A percentile compares a stretch with the other conserved stretches of the same genome.
Evolutionary conservation across 2,113 vertebrate genomes (phyloP).

Genomic region (Centropus unirufus): DNA sequence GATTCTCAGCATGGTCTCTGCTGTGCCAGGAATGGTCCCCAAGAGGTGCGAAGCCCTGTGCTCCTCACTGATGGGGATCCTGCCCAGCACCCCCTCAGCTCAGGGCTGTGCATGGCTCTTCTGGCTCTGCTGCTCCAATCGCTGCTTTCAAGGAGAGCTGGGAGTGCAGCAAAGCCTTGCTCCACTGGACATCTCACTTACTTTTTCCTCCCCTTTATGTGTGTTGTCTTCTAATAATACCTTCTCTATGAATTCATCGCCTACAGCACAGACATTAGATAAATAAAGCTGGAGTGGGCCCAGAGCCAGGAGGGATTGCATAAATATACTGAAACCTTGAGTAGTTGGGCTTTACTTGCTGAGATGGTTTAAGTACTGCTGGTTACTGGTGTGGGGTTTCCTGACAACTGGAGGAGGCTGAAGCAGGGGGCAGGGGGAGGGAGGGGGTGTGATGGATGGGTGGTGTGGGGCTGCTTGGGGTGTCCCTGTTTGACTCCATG

Average conservation of each 20-base stretch:
- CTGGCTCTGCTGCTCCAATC: accelerated
- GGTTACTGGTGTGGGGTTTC: background rate
- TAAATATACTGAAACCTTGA: slow-evolving; percentile 45
- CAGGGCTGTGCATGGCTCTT: accelerated
- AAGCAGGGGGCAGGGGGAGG: background rate
- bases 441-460: background rate
- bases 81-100: background rate
- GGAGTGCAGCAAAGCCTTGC: background rate
- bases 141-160: accelerated
- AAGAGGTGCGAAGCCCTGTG: accelerated
- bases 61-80: background rate
- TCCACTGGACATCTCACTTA: slow-evolving; percentile 18
- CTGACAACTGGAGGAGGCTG: background rate
- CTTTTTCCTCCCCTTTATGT: slow-evolving; percentile 10
- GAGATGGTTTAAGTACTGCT: background rate
- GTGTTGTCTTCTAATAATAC: slow-evolving; percentile 63
- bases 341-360: slow-evolving; percentile 32
- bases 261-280: slow-evolving; percentile 67
- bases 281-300: slow-evolving; percentile 59
- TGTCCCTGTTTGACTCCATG: background rate
- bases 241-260: slow-evolving; percentile 53
- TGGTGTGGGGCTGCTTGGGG: background rate
- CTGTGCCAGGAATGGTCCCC: background rate
- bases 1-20: background rate
- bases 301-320: slow-evolving; percentile 50